Evolutionary conservation across 2,113 vertebrate genomes (phyloP).

Genomic region (Ailuropoda melanoleuca): DNA sequence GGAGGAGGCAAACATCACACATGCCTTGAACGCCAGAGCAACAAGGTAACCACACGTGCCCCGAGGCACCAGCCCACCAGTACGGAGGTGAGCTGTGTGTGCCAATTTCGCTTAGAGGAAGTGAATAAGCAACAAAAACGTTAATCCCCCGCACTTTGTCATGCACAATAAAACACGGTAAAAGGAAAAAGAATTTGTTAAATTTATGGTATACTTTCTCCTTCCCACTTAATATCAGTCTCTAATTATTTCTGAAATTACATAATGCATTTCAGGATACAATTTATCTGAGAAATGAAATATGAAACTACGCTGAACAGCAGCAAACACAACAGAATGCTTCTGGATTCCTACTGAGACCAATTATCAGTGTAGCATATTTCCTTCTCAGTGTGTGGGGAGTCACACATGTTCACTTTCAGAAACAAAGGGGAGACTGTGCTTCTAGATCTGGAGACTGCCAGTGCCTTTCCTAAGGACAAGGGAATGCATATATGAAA

Average conservation of each 20-base stretch:
- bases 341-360: slow-evolving; percentile 60
- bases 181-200: slow-evolving; percentile 25
- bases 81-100: background rate
- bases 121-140: background rate
- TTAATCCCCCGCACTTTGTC: background rate
- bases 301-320: background rate
- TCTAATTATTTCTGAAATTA: slow-evolving; percentile 35
- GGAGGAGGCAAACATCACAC: background rate
- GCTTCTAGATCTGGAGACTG: background rate
- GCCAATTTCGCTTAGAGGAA: background rate
- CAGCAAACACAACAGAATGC: slow-evolving; percentile 50
- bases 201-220: background rate
- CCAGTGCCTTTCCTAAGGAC: background rate
- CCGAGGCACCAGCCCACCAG: background rate
- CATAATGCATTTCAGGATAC: background rate
- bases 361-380: slow-evolving; percentile 43
- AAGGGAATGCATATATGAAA: background rate
- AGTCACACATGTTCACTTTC: slow-evolving; percentile 46
- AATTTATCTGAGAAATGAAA: slow-evolving; percentile 40
- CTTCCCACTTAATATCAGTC: slow-evolving; percentile 11
- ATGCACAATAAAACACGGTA: background rate
- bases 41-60: background rate
- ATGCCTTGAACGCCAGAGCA: background rate
- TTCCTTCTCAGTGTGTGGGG: slow-evolving; percentile 54
- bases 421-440: background rate